Conservation (phyloP, 2,888 invertebrate species). For the Diadromus collaris region DNA sequence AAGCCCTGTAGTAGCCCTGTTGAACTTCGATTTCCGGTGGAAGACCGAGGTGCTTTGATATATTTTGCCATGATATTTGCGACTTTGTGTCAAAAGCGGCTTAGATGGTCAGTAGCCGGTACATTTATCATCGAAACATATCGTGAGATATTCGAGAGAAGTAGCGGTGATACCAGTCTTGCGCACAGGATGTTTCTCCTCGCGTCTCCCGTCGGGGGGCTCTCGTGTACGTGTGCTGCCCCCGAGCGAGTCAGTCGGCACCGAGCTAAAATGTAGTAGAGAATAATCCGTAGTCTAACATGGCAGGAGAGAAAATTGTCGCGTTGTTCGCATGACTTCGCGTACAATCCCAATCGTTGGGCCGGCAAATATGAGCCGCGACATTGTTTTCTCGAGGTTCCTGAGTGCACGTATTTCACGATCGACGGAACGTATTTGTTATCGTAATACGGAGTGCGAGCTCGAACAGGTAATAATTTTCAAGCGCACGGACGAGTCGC, state of each 20-base stretch:
- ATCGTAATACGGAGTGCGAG: slow-evolving; percentile 49
- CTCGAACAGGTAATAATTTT: slow-evolving; percentile 52
- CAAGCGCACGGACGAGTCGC: slow-evolving; percentile 35
- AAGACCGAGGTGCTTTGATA: background rate
- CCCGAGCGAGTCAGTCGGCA: slow-evolving; percentile 45
- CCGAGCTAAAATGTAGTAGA: slow-evolving; percentile 51
- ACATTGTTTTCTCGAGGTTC: slow-evolving; percentile 58
- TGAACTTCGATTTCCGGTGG: background rate
- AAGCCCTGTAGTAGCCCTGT: background rate
- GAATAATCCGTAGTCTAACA: slow-evolving; percentile 63
- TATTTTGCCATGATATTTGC: background rate
- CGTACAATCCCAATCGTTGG: slow-evolving; percentile 56
- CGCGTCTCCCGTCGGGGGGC: slow-evolving; percentile 8
- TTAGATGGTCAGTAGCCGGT: slow-evolving; percentile 15
- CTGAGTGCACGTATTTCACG: slow-evolving; percentile 59
- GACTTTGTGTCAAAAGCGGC: background rate
- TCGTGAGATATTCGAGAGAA: slow-evolving; percentile 19
- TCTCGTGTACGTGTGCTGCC: slow-evolving; percentile 44
- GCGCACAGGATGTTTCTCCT: slow-evolving; percentile 37
- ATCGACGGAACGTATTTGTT: slow-evolving; percentile 49
- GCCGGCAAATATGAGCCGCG: slow-evolving; percentile 68
- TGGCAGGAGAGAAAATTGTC: slow-evolving; percentile 69
- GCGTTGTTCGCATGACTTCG: slow-evolving; percentile 67
- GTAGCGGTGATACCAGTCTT: slow-evolving; percentile 50
- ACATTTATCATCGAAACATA: slow-evolving; percentile 11